Conservation (phyloP, 2,797 vertebrate species). For the Cynodonichthys magdalenae region DNA sequence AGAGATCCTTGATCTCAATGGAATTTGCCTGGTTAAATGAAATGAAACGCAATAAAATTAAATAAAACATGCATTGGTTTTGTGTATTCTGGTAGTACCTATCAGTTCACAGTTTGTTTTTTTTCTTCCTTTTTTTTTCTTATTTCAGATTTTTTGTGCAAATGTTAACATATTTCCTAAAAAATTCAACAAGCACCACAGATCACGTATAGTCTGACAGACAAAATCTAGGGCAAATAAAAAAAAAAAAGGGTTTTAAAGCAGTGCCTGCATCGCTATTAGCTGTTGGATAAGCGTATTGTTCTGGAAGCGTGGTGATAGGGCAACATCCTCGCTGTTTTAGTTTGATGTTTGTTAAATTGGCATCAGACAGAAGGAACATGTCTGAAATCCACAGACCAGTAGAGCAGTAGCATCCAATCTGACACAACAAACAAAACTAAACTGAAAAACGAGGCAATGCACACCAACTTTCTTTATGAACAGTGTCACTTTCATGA, state of each 20-base stretch:
- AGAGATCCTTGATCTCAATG: too few relatives aligned
- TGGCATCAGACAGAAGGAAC: slow-evolving; percentile 2
- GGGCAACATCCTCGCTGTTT: background rate
- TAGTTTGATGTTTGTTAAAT: slow-evolving; percentile 18
- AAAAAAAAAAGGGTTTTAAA: background rate
- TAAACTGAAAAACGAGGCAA: slow-evolving; percentile 2
- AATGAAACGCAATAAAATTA: too few relatives aligned
- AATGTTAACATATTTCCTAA: too few relatives aligned
- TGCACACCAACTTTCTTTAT: background rate
- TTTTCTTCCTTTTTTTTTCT: too few relatives aligned
- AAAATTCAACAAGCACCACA: background rate
- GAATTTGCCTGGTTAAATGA: too few relatives aligned
- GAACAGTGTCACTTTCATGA: slow-evolving; percentile 7
- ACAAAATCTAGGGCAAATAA: background rate
- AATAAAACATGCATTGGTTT: background rate
- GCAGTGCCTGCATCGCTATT: background rate
- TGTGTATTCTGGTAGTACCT: background rate
- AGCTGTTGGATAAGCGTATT: slow-evolving; percentile 21
- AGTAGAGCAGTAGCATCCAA: slow-evolving; percentile 5
- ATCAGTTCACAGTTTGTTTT: too few relatives aligned
- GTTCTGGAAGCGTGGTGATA: slow-evolving; percentile 9
- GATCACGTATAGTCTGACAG: background rate
- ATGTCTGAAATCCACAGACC: slow-evolving; percentile 15
- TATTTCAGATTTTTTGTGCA: too few relatives aligned
- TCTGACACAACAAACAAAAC: slow-evolving; percentile 23